A percentile compares a stretch with the other conserved stretches of the same genome.
phyloP scores from a whole-genome alignment of 2,888 invertebrate genomes.

The Hirtodrosophila confusa region DNA sequence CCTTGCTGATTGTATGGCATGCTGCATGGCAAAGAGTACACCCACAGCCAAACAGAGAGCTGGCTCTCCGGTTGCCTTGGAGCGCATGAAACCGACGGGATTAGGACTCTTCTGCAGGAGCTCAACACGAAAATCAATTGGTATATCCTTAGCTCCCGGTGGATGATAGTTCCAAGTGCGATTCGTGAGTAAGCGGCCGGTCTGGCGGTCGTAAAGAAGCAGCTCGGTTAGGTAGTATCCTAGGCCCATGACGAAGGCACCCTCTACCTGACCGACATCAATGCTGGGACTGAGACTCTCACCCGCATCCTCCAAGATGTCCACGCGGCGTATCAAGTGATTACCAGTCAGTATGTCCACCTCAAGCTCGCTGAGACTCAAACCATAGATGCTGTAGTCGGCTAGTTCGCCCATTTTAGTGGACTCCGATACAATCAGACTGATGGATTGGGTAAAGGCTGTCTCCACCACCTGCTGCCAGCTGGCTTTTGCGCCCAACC shows the following conservation, averaged over 20 bases:
- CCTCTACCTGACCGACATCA: slow-evolving; percentile 91
- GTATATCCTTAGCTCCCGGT: slow-evolving; percentile 91
- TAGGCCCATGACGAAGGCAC: slow-evolving; percentile 91
- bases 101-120: slow-evolving; percentile 86
- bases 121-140: slow-evolving; percentile 90
- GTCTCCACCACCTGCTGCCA: slow-evolving; percentile 85
- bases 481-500: slow-evolving; percentile 70
- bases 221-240: slow-evolving; percentile 92
- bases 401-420: slow-evolving; percentile 85
- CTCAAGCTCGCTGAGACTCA: slow-evolving; percentile 89
- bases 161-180: slow-evolving; percentile 93
- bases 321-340: slow-evolving; percentile 88
- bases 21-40: slow-evolving; percentile 87
- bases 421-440: slow-evolving; percentile 87
- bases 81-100: slow-evolving; percentile 88
- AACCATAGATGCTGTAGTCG: slow-evolving; percentile 87
- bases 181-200: slow-evolving; percentile 89
- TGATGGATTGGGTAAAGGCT: slow-evolving; percentile 81
- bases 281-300: slow-evolving; percentile 89
- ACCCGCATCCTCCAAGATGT: slow-evolving; percentile 90
- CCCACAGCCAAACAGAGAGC: slow-evolving; percentile 86
- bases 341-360: slow-evolving; percentile 92
- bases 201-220: slow-evolving; percentile 87
- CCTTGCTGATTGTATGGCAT: slow-evolving; percentile 88
- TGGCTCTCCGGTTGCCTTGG: slow-evolving; percentile 89